Base-by-base conservation (phyloP, 2,113 vertebrate species). In the Pomatorhinus ruficollis region DNA sequence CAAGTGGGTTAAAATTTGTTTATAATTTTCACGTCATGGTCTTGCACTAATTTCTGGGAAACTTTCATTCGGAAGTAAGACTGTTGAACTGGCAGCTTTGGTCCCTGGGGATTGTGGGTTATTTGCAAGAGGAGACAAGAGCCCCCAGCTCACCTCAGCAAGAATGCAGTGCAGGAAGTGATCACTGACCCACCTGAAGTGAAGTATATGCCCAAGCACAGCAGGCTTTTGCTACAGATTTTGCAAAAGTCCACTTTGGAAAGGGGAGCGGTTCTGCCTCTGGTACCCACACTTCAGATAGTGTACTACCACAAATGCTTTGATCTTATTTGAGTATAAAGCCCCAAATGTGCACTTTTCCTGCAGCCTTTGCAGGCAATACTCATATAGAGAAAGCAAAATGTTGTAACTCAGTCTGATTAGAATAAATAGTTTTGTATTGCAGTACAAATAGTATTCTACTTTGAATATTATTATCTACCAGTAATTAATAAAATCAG, bases 181-280 rank as follows among this genome's bases (percentile, higher is more conserved):
- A 68, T 76, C 40, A 56, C 27, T 75, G 33, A 59, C 21, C 12
- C n/a, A 53, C 20, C 27, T 52, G 13, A 56, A 45, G 19, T 81
- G 54, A 69, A 89, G 11, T 61, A 30, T 25, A 24, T 52, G 30
- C 25, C 44, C 83, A 84, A 82, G 12, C 37, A 40, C 8, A 64
- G 13, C 4, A 76, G 22, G 4, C 19, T 75, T 87, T 71, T 72
- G 12, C 37, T 44, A 16, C 3, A 31, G 7, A 14, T 59, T 92
- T 72, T 93, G 16, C 12, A 64, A 4, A 84, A 94, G 9, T 75
- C 14, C 9, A 1, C 6, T 75, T 68, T 11, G 6, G 28, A 61
- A 81, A 6, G 3, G 8, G 15, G 15, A 23, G 33, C 0, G 0
- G 27, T 95, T 91, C 45, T 77, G 13, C 31, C 28, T n/a, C 23